Base-by-base conservation (phyloP, 2,888 invertebrate species). In the Myopa tessellatipennis region DNA sequence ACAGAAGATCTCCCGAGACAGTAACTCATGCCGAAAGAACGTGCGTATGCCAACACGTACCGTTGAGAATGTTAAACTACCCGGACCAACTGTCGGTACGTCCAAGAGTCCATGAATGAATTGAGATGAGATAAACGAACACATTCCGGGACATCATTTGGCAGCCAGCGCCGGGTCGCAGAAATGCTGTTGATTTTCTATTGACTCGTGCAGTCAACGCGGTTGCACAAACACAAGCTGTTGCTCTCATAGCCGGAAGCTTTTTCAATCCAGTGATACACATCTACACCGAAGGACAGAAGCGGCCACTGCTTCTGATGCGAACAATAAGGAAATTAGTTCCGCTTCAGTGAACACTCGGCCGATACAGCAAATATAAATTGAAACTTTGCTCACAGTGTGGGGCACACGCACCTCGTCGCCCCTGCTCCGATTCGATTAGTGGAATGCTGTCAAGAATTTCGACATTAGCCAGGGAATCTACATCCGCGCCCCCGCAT, bases 341-440 rank as follows among this genome's bases (percentile, higher is more conserved):
- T 77, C 18, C 76, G 73, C 76, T 67, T 76, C 76, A 67, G 26
- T 74, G 76, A 10, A 26, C 76, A 72, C 74, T 40, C 34, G 16
- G 26, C 14, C 63, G 65, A 45, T 60, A 18, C 68, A n/a, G 72
- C 16, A 55, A 55, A 12, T 36, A 58, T 34, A 72, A 69, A 75
- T 75, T 75, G 69, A 75, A 75, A 75, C 68, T 63, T 73, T 52
- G 52, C 68, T 40, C 69, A 40, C 34, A 55, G 26, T 10, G 34
- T 38, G 71, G 7, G 26, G 80, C 79, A 76, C 79, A 77, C 74
- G 81, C 80, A 80, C 83, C 82, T 16, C 18, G 67, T 8, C 61
- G 58, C 26, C 52, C 67, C 68, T 50, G 36, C 68, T 74, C 36
- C n/a, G 67, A 69, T 70, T 76, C 69, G 76, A 76, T 76, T 69